These are phyloP conservation scores for Lycia hirtaria DNA, from an alignment of 2,888 invertebrate genomes.

Conservation along the genomic window DNA sequence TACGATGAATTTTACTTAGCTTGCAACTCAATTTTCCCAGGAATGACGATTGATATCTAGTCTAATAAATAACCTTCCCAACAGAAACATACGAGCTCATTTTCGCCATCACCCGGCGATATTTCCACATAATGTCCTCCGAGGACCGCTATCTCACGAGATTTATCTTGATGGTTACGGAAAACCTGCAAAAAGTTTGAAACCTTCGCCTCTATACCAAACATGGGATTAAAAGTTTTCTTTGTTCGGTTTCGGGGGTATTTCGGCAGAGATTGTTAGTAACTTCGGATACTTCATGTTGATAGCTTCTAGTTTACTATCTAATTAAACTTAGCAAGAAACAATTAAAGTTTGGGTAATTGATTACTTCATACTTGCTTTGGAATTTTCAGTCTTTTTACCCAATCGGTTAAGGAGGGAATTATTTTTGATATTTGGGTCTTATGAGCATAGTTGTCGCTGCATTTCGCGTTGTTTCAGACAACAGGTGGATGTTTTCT, in stretches of 20 bases:
- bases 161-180: slow-evolving; percentile 67
- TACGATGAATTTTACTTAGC: slow-evolving; percentile 21
- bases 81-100: slow-evolving; percentile 63
- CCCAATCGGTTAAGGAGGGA: too few relatives aligned
- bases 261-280: slow-evolving; percentile 11
- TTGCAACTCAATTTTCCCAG: slow-evolving; percentile 44
- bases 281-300: slow-evolving; percentile 8
- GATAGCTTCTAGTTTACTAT: slow-evolving; percentile 15
- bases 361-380: slow-evolving; percentile 1
- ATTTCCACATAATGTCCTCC: slow-evolving; percentile 70
- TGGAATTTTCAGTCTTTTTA: not conserved
- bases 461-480: too few relatives aligned
- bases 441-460: too few relatives aligned
- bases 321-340: slow-evolving; percentile 21
- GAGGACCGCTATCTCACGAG: slow-evolving; percentile 63
- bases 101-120: slow-evolving; percentile 63
- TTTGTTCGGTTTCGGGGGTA: slow-evolving; percentile 18
- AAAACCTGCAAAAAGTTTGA: slow-evolving; percentile 46
- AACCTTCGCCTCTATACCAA: slow-evolving; percentile 20
- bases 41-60: slow-evolving; percentile 57
- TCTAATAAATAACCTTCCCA: slow-evolving; percentile 52
- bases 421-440: too few relatives aligned
- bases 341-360: slow-evolving; percentile 16
- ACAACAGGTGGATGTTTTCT: too few relatives aligned
- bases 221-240: slow-evolving; percentile 25